Percentiles rank a stretch among this genome's conserved stretches.
These are phyloP conservation scores for Anticlea derivata DNA, from an alignment of 2,888 invertebrate species.

Conservation along the genomic window DNA sequence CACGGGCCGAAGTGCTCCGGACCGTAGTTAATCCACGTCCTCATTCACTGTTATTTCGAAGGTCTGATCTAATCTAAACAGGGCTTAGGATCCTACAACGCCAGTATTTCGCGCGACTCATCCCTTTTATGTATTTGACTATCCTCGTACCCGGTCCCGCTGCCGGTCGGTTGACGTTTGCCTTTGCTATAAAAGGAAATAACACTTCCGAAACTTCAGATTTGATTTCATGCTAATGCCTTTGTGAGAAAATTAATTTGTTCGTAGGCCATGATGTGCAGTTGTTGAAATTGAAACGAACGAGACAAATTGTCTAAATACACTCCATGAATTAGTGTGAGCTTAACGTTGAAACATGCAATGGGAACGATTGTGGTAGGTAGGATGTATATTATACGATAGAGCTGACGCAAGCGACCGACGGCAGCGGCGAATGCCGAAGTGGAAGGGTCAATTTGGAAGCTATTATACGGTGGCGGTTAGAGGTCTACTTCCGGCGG, in stretches of 20 bases:
- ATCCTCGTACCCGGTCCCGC: constrained; percentile 65
- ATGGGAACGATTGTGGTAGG: constrained; percentile 18
- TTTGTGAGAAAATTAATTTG: constrained; percentile 67
- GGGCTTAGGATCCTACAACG: constrained; percentile 81
- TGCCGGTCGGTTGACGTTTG: constrained; percentile 66
- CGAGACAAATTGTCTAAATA: constrained; percentile 41
- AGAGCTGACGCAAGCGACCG: constrained; percentile 52
- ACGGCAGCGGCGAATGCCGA: constrained; percentile 52
- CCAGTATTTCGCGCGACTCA: constrained; percentile 79
- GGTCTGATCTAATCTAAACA: constrained; percentile 84
- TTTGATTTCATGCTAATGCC: constrained; percentile 63
- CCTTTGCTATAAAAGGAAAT: constrained; percentile 75
- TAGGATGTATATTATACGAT: constrained; percentile 38
- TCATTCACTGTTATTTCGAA: constrained; percentile 84
- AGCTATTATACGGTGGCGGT: constrained; percentile 80
- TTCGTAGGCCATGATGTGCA: constrained; percentile 39
- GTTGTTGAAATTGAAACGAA: no score
- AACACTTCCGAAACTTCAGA: constrained; percentile 74
- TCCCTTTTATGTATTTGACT: constrained; percentile 82
- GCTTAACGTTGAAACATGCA: constrained; percentile 19
- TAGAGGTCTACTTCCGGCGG: constrained; percentile 81
- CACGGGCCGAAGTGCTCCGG: constrained; percentile 80
- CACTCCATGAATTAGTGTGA: constrained; percentile 15
- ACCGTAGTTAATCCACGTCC: constrained; percentile 84
- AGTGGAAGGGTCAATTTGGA: constrained; percentile 79